Evolutionary conservation across 1,140 invertebrate genomes (phyloP).

Genomic region (Drosophila kurseongensis): DNA sequence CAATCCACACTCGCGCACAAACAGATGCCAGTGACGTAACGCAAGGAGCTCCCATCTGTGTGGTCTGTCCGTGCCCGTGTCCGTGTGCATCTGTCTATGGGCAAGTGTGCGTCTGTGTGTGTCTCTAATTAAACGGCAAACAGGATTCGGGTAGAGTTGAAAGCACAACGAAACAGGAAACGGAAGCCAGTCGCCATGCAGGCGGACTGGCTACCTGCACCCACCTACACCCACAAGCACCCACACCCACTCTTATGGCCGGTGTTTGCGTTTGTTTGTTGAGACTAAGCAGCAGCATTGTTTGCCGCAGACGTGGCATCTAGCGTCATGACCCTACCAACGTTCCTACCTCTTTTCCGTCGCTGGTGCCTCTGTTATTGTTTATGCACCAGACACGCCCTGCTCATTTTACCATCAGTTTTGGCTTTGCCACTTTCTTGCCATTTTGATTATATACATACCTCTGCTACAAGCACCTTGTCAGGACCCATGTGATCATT

Average conservation of each 20-base stretch:
- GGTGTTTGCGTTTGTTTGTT: slow-evolving; percentile 71
- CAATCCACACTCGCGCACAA: slow-evolving; percentile 61
- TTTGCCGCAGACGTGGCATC: slow-evolving; percentile 53
- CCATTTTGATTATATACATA: slow-evolving; percentile 58
- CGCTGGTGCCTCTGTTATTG: slow-evolving; percentile 7
- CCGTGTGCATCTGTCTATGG: slow-evolving; percentile 42
- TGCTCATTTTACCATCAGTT: slow-evolving; percentile 70
- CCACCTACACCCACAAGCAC: slow-evolving; percentile 19
- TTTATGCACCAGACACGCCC: slow-evolving; percentile 39
- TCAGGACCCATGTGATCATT: background rate
- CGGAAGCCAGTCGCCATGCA: slow-evolving; percentile 79
- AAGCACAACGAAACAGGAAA: slow-evolving; percentile 82
- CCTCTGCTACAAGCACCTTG: background rate
- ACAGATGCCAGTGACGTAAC: slow-evolving; percentile 27
- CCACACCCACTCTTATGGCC: slow-evolving; percentile 11
- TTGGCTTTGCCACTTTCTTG: slow-evolving; percentile 20
- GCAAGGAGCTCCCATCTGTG: slow-evolving; percentile 25
- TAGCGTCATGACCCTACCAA: slow-evolving; percentile 52
- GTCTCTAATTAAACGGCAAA: slow-evolving; percentile 83
- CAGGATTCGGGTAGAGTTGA: slow-evolving; percentile 82
- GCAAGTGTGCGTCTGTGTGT: slow-evolving; percentile 44
- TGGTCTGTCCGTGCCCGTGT: slow-evolving; percentile 29
- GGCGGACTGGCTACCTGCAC: slow-evolving; percentile 10
- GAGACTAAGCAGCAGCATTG: slow-evolving; percentile 71
- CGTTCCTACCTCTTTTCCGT: background rate